phyloP scores from a whole-genome alignment of 2,888 invertebrate genomes.

The Apodemia duryi region DNA sequence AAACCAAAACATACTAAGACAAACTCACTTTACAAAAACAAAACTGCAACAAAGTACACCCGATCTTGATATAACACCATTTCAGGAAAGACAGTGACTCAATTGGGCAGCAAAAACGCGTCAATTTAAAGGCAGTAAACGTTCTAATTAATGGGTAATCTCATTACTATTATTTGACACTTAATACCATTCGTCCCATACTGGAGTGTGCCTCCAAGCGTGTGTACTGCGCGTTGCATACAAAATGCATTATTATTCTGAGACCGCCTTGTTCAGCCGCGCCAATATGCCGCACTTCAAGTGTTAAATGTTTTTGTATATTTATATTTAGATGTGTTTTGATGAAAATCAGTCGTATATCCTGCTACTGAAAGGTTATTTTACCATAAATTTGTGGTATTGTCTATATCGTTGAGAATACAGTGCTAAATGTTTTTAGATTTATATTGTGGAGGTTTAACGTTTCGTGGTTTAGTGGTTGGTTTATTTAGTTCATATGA shows the following conservation, averaged over 20 bases:
- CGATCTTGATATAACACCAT: background rate
- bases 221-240: constrained; percentile 38
- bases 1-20: too few species aligned
- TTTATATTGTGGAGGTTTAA: too few species aligned
- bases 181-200: constrained; percentile 31
- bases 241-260: constrained; percentile 29
- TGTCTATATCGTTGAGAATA: too few species aligned
- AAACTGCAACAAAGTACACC: constrained; percentile 11
- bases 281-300: constrained; percentile 19
- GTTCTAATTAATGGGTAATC: constrained; percentile 39
- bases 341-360: background rate
- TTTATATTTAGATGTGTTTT: background rate
- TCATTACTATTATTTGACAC: constrained; percentile 37
- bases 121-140: constrained; percentile 35
- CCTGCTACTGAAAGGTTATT: background rate
- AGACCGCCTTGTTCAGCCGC: constrained; percentile 19
- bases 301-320: constrained; percentile 22
- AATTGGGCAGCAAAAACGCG: constrained; percentile 19
- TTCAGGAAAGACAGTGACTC: constrained; percentile 9
- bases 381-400: background rate
- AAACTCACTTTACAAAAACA: background rate
- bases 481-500: too few species aligned
- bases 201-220: constrained; percentile 23
- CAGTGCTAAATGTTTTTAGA: too few species aligned
- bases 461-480: too few species aligned